Evolutionary conservation across 2,113 vertebrate genomes (phyloP), one percentile per base, ranked within the genome.

Genomic region (Cervus canadensis): DNA sequence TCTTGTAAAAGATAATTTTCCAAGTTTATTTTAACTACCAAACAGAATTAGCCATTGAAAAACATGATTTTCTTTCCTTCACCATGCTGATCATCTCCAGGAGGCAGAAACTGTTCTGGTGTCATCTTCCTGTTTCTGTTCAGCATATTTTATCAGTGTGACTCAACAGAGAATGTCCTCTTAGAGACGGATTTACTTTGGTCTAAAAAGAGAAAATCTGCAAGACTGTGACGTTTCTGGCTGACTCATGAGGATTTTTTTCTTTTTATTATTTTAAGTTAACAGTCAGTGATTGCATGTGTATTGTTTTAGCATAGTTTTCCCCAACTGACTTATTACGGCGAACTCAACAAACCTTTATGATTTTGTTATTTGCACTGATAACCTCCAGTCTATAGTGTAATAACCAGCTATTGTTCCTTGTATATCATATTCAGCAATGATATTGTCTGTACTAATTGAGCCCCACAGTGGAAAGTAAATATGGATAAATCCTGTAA

Each of bases 141-240:
- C 81, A 82, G 82, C 6, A 1, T 87, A 7, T 86, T 88, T 94
- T 84, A 92, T 96, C 96, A 98, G 88, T 45, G 17, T 26, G 96
- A 98, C 48, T 76, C 7, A 10, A 95, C 91, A 97, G 92, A 97
- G 79, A 54, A 67, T 97, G 93, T 97, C 78, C 89, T 97, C 52
- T 96, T 88, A 97, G 94, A 48, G 48, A 91, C 81, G 33, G 78
- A 96, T 94, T 97, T 97, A 82, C 94, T 98, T 95, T 2, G 1
- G 87, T 97, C 94, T 97, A 92, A 96, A 94, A 98, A 96, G 48
- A 97, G 97, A 98, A 96, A 98, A 98, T 97, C 91, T 97, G 92
- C 56, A 60, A 95, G 82, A 52, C 93, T 96, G 36, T 95, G 96
- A 95, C 76, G 33, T 97, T 97, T 87, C 74, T 95, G 57, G 21